These are phyloP conservation scores for Neoitamus cyanurus DNA, from an alignment of 2,888 invertebrate species.

Conservation along the genomic window DNA sequence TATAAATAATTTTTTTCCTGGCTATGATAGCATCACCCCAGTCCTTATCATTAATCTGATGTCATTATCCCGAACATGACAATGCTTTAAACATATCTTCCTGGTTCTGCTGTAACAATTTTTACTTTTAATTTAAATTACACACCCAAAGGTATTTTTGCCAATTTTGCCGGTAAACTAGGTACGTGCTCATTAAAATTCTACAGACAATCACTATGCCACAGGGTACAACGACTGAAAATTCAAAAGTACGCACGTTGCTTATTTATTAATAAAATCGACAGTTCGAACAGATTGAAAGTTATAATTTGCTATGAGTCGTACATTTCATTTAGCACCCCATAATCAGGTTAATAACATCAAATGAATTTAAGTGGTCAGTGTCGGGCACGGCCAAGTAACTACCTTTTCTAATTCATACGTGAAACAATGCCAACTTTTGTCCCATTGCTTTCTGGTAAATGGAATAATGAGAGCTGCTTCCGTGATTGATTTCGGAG, in stretches of 20 bases:
- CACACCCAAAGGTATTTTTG: neutral
- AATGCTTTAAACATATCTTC: no score
- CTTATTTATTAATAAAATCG: neutral
- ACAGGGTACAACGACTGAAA: neutral
- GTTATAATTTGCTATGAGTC: neutral
- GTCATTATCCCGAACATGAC: no score
- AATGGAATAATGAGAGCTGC: neutral
- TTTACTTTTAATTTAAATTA: neutral
- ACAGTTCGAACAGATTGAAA: neutral
- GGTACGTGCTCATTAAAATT: neutral
- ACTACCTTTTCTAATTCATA: neutral
- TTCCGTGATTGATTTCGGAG: neutral
- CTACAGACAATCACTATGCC: neutral
- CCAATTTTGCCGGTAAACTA: neutral
- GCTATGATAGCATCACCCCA: no score
- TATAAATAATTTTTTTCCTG: no score
- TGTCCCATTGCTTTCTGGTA: neutral
- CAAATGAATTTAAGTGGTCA: neutral
- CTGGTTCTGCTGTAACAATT: neutral
- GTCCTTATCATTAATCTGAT: no score
- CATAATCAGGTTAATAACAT: constrained; percentile 4
- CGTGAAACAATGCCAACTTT: neutral
- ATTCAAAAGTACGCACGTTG: neutral
- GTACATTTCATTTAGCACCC: neutral
- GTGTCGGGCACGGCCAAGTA: neutral